Conservation (phyloP, 2,888 invertebrate species). For the Agriopis leucophaearia region DNA sequence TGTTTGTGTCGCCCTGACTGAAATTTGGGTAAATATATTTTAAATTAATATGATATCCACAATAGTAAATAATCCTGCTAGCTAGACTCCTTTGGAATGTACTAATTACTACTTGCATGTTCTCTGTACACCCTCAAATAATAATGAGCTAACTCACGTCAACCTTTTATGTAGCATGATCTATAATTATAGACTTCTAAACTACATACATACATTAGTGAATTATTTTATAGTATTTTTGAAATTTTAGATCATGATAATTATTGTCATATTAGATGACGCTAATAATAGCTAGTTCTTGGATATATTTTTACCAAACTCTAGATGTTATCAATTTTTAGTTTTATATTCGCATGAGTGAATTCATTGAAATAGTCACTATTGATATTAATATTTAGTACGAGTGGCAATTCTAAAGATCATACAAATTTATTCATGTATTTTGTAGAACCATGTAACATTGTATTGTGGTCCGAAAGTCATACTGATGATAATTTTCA, state of each 20-base stretch:
- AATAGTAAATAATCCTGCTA: conserved; percentile 78
- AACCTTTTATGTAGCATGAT: conserved; percentile 72
- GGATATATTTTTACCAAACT: conserved; percentile 41
- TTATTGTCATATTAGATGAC: conserved; percentile 62
- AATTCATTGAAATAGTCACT: conserved; percentile 35
- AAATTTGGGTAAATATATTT: conserved; percentile 85
- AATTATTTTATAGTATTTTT: conserved; percentile 45
- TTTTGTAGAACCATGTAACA: conserved; percentile 35
- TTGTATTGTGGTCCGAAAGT: conserved; percentile 51
- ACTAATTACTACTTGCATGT: conserved; percentile 81
- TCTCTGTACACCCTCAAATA: conserved; percentile 69
- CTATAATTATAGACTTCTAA: conserved; percentile 44
- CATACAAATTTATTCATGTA: conserved; percentile 24
- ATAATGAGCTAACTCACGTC: conserved; percentile 63
- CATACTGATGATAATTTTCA: conserved; percentile 23
- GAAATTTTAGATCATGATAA: conserved; percentile 53
- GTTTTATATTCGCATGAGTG: conserved; percentile 63
- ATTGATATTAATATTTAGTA: conserved; percentile 18
- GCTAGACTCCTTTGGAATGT: conserved; percentile 80
- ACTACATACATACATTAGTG: conserved; percentile 46
- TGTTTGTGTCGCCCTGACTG: conserved; percentile 83
- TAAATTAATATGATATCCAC: conserved; percentile 74
- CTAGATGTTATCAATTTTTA: conserved; percentile 53
- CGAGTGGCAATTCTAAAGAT: conserved; percentile 32
- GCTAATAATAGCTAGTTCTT: conserved; percentile 41